Base-by-base conservation (phyloP, 2,888 invertebrate genomes). In the Cetonia aurata region DNA sequence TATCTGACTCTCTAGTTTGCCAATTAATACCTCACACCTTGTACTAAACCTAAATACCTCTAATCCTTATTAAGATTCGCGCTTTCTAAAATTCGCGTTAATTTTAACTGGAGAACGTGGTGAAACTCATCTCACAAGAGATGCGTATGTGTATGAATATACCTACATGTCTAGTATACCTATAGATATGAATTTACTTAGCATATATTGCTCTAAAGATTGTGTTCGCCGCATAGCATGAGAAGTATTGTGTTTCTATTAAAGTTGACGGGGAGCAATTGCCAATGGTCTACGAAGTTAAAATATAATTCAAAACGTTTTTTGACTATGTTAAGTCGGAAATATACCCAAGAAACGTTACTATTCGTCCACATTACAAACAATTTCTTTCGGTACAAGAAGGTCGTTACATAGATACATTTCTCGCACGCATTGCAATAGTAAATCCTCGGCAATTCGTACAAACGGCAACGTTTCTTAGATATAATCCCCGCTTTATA, bases 71-170 rank as follows among this genome's bases (percentile, higher is more conserved):
- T 13, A 1, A 33, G 60, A 15, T 15, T 31, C 8, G 31, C 25
- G 48, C 60, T 60, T 60, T 60, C 60, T 60, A 46, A 60, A 60
- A 46, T 46, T 60, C 15, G n/a, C 60, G 10, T n/a, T 46, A 60
- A 60, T 60, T 33, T 46, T 25, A 48, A 31, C 25, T 19, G 44
- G 25, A 19, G 25, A 60, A 48, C 44, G n/a, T 46, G 31, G 46
- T 46, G 60, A 60, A 60, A 60, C 60, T 6, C 33, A 6, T 13
- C 37, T 41, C 13, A 12, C 17, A 37, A 37, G 4, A 15, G 15
- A 50, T 19, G 15, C 15, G 46, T 46, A 12, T 46, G n/a, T 12
- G 10, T 46, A 25, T 53, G 25, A 10, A 12, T 19, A 8, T n/a
- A 59, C 4, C 4, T 25, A 25, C 25, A 25, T 25, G 25, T 25